Conservation (phyloP, 2,888 invertebrate species). For the Catocala nupta region DNA sequence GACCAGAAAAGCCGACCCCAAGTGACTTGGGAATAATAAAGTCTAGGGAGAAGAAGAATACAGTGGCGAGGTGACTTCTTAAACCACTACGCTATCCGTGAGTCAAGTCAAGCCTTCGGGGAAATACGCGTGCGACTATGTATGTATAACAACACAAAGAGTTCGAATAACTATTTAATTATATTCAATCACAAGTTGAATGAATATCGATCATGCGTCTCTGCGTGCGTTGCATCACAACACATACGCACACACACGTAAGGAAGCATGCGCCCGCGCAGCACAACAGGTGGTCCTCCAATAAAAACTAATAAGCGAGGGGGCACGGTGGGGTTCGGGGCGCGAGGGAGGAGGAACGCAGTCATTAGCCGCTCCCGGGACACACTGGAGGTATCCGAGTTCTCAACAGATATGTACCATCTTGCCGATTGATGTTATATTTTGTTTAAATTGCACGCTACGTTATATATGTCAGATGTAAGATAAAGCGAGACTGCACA, state of each 20-base stretch:
- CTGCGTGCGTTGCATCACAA: neutral
- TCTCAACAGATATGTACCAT: neutral
- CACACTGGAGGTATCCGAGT: neutral
- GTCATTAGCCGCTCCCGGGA: conserved; percentile 49
- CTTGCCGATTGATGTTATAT: neutral
- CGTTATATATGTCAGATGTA: too few species aligned
- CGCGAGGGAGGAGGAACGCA: conserved; percentile 1
- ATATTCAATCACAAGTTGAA: conserved; percentile 1
- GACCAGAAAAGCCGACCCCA: too few species aligned
- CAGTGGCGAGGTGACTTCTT: too few species aligned
- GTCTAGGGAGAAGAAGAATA: too few species aligned
- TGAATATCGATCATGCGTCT: neutral
- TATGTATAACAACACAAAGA: neutral
- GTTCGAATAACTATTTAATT: conserved; percentile 3
- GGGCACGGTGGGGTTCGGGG: conserved; percentile 10
- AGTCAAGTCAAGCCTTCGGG: too few species aligned
- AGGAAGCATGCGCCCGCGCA: conserved; percentile 30
- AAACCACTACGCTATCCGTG: too few species aligned
- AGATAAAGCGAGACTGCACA: too few species aligned
- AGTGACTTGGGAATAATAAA: too few species aligned
- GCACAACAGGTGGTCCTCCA: conserved; percentile 50
- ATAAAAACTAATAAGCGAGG: conserved; percentile 51
- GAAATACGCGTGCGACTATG: neutral
- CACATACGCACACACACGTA: conserved; percentile 17
- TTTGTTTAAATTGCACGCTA: neutral